Base-by-base conservation (phyloP, 2,888 invertebrate species). In the Caenorhabditis zanzibari region DNA sequence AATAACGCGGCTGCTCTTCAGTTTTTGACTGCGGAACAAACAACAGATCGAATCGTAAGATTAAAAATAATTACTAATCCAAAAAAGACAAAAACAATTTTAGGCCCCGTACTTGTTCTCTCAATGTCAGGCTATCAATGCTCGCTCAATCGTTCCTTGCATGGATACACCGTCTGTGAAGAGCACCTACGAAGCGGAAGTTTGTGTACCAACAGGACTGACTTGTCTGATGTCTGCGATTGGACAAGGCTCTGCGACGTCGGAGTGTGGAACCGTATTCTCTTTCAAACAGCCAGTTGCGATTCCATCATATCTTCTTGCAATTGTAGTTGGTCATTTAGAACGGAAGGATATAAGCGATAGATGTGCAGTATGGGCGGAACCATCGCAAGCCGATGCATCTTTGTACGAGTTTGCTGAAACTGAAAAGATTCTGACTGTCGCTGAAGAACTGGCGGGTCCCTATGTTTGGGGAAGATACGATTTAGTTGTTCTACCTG, bases 141-240 rank as follows among this genome's bases (percentile, higher is more conserved):
- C 96, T 0, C 95, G 97, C 58, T 96, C 96, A 1, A 95, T 97
- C 87, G 88, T 96, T 2, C 97, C 97, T 0, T 97, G 96, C 91
- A 97, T 97, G 93, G 97, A 97, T 93, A 95, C 96, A 0, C 97
- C 97, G 0, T 95, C 95, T 0, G 96, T 96, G 0, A 97, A 97
- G 93, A 95, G 95, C 87, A 95, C 96, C 0, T 97, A 96, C 92
- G 94, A 95, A 69, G 96, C 96, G 6, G 94, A 92, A 87, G 93
- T 97, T 69, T 94, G 94, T 0, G 96, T 95, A 35, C 95, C 96
- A 0, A 93, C 93, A 9, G 95, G 95, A 82, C 94, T 96, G 85
- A 95, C 95, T 0, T 96, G 96, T 0, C 93, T 97, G n/a, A 97
- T 97, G 97, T 96, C 97, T 90, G 97, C 97, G 6, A 86, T 88